phyloP scores from a whole-genome alignment of 1,140 invertebrate species.

The Hylaeus anthracinus region DNA sequence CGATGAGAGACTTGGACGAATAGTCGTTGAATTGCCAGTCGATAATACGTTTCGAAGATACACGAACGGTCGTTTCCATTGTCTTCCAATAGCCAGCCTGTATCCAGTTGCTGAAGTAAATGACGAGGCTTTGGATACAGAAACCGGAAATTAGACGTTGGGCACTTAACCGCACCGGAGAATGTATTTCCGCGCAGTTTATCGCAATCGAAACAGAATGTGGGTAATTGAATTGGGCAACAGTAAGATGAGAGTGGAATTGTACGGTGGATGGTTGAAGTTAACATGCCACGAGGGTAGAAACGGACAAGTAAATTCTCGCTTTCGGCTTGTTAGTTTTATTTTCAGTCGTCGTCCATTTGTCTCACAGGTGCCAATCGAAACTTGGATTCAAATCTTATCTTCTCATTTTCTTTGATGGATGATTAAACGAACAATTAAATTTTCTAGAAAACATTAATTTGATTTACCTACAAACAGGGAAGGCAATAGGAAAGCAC shows the following conservation, averaged over 20 bases:
- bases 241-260: constrained; percentile 1
- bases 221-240: constrained; percentile 30
- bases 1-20: not conserved
- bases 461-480: no score
- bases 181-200: constrained; percentile 29
- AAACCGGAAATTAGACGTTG: constrained; percentile 27
- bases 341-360: not conserved
- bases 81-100: not conserved
- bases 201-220: constrained; percentile 21
- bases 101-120: constrained; percentile 6
- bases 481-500: no score
- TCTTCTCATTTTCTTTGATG: not conserved
- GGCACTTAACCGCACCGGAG: constrained; percentile 10
- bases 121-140: constrained; percentile 7
- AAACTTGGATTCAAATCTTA: not conserved
- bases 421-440: no score
- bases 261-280: not conserved
- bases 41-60: not conserved
- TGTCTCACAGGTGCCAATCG: not conserved
- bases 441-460: no score
- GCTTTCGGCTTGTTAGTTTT: not conserved
- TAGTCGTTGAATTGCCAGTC: not conserved
- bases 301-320: not conserved
- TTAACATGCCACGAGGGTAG: not conserved
- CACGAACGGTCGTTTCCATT: not conserved